phyloP scores from a whole-genome alignment of 2,797 vertebrate species.

The Pangasius sanitwongsei region DNA sequence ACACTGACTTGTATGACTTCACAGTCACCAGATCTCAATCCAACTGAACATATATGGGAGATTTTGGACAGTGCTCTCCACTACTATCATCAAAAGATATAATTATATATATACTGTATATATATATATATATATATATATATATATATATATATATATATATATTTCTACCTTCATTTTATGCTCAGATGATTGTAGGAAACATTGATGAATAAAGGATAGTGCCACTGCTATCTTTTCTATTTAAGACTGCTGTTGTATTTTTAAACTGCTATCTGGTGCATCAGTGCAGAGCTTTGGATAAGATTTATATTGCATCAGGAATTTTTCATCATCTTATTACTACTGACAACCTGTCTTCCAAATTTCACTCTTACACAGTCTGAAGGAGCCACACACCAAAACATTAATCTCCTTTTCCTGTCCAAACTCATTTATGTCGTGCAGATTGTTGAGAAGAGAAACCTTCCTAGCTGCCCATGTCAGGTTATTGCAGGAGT shows the following conservation, averaged over 20 bases:
- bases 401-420: slow-evolving; percentile 3
- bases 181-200: not conserved
- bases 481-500: not conserved
- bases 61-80: not conserved
- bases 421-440: slow-evolving; percentile 13
- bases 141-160: no score
- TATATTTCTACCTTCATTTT: not conserved
- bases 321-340: slow-evolving; percentile 10
- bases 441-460: not conserved
- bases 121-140: no score
- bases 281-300: not conserved
- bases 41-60: not conserved
- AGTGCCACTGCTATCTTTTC: not conserved
- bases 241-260: not conserved
- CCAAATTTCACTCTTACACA: not conserved
- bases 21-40: not conserved
- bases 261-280: not conserved
- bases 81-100: not conserved
- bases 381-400: not conserved
- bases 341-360: not conserved
- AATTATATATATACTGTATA: not conserved
- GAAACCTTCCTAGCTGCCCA: not conserved
- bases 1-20: not conserved
- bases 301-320: slow-evolving; percentile 1
- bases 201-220: not conserved